Evolutionary conservation across 2,113 vertebrate species (phyloP).

Genomic region (Psilopsiagon aymara): DNA sequence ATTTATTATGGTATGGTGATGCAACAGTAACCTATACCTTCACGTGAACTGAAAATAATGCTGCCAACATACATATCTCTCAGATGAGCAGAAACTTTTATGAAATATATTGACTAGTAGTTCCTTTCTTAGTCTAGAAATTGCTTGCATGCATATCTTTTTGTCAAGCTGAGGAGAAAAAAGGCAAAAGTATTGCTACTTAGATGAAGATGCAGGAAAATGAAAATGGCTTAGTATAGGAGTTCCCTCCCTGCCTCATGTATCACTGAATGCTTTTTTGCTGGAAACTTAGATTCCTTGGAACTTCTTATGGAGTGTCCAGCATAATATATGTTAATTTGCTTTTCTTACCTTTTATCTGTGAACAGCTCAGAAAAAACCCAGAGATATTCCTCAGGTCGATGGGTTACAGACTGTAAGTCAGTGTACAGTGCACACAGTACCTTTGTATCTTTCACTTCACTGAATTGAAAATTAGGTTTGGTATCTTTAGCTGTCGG

Average conservation of each 20-base stretch:
- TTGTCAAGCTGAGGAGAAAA: not conserved
- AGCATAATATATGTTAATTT: not conserved
- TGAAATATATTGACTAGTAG: not conserved
- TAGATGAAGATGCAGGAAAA: not conserved
- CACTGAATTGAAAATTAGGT: not conserved
- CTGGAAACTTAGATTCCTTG: not conserved
- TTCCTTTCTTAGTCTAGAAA: not conserved
- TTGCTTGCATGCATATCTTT: not conserved
- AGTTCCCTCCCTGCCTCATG: not conserved
- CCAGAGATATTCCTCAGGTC: not conserved
- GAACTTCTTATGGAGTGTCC: not conserved
- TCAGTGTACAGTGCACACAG: not conserved
- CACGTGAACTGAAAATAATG: not conserved
- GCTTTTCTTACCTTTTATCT: not conserved
- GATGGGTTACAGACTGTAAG: not conserved
- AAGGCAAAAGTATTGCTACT: not conserved
- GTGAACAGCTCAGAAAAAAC: not conserved
- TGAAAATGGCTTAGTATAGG: not conserved
- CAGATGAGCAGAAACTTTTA: not conserved
- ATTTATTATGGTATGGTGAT: not conserved
- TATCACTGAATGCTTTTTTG: not conserved
- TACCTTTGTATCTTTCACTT: not conserved
- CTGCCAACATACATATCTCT: not conserved
- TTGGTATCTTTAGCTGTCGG: constrained; percentile 2
- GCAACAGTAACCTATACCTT: not conserved